phyloP scores from a whole-genome alignment of 2,888 invertebrate genomes.

The Tinea trinotella region DNA sequence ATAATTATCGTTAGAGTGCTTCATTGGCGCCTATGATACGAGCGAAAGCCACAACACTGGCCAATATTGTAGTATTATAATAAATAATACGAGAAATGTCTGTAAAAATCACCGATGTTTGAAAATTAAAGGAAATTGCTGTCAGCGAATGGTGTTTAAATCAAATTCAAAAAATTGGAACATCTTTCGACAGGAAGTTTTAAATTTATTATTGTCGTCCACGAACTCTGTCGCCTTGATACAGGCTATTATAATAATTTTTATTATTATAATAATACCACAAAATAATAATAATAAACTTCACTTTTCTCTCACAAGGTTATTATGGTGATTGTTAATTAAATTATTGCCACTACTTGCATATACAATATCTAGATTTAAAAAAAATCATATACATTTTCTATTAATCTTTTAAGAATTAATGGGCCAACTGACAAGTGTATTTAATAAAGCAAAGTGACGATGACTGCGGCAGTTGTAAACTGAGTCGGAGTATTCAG shows the following conservation, averaged over 20 bases:
- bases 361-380: too few species aligned
- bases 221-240: not conserved
- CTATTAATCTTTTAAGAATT: too few species aligned
- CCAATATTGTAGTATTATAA: slow-evolving; percentile 31
- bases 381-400: too few species aligned
- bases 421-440: too few species aligned
- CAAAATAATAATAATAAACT: not conserved
- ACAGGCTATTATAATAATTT: not conserved
- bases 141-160: slow-evolving; percentile 58
- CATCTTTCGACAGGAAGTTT: slow-evolving; percentile 64
- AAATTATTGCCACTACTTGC: too few species aligned
- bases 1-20: not conserved
- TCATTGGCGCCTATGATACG: slow-evolving; percentile 24
- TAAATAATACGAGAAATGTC: slow-evolving; percentile 34
- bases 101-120: slow-evolving; percentile 38
- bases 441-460: too few species aligned
- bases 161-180: slow-evolving; percentile 68
- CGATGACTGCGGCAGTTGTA: too few species aligned
- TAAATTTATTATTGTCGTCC: slow-evolving; percentile 52
- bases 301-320: not conserved
- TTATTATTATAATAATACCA: not conserved
- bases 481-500: too few species aligned
- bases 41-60: slow-evolving; percentile 31
- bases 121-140: slow-evolving; percentile 60
- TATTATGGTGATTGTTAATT: too few species aligned